Conservation (phyloP, 2,888 invertebrate genomes). For the Cheilosia vernalis region DNA sequence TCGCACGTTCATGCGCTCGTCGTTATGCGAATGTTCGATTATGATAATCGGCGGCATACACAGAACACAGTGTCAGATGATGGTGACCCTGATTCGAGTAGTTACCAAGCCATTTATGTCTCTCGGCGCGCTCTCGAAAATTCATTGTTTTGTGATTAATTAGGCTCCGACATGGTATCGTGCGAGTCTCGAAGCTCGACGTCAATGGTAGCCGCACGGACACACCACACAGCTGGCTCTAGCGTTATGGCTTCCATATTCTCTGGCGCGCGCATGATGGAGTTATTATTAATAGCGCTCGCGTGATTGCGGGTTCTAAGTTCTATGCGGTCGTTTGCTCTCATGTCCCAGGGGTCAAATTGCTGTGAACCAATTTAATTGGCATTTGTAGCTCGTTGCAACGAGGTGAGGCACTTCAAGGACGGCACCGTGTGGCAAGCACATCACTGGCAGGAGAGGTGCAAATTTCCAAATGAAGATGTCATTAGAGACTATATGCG, state of each 20-base stretch:
- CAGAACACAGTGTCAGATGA: constrained; percentile 51
- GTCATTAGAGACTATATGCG: constrained; percentile 29
- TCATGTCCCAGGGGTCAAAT: constrained; percentile 69
- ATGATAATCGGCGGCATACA: constrained; percentile 34
- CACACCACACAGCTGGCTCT: constrained; percentile 35
- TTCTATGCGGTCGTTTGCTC: constrained; percentile 32
- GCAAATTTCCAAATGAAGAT: constrained; percentile 59
- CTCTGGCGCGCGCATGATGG: constrained; percentile 41
- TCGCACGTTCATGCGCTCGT: constrained; percentile 52
- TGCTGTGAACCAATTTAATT: constrained; percentile 74
- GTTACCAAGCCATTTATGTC: constrained; percentile 52
- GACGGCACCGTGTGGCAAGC: neutral
- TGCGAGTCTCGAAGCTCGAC: constrained; percentile 25
- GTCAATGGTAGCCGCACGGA: constrained; percentile 25
- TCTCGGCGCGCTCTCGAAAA: constrained; percentile 65
- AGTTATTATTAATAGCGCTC: constrained; percentile 73
- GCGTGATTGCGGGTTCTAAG: constrained; percentile 65
- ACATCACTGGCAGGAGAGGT: constrained; percentile 5
- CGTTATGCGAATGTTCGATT: constrained; percentile 50
- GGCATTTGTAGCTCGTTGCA: constrained; percentile 70
- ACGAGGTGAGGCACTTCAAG: constrained; percentile 65
- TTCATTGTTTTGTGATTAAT: constrained; percentile 74
- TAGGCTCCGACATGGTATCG: constrained; percentile 70
- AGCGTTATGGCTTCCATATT: constrained; percentile 21
- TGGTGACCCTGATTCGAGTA: constrained; percentile 68